Conservation (phyloP, 2,113 vertebrate genomes). For the Silurus meridionalis region DNA sequence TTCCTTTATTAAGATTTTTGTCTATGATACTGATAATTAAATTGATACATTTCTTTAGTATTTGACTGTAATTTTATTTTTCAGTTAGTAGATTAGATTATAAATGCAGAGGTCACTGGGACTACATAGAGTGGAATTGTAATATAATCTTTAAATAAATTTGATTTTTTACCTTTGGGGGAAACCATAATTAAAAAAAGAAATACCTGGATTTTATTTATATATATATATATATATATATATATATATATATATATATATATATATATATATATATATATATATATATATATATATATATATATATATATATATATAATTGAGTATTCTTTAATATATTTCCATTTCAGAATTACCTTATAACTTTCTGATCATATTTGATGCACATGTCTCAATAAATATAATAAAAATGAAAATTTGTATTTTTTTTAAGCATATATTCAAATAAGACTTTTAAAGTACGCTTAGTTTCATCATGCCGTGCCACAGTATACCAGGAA, state of each 20-base stretch:
- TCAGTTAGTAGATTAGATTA: background rate
- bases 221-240: too few relatives aligned
- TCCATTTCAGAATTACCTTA: background rate
- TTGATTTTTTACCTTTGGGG: background rate
- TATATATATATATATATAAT: too few relatives aligned
- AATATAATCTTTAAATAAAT: background rate
- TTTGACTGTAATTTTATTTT: background rate
- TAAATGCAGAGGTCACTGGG: background rate
- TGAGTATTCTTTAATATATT: background rate
- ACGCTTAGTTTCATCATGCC: background rate
- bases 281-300: too few relatives aligned
- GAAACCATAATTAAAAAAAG: background rate
- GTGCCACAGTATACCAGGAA: background rate
- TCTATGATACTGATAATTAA: background rate
- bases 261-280: too few relatives aligned
- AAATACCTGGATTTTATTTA: too few relatives aligned
- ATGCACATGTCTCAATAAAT: background rate
- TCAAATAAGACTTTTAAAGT: background rate
- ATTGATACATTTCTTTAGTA: background rate
- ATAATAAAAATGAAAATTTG: background rate
- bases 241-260: too few relatives aligned
- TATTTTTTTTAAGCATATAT: background rate
- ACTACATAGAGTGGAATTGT: background rate
- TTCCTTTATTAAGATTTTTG: background rate
- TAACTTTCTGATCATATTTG: background rate